Evolutionary conservation across 2,888 invertebrate genomes (phyloP).

Genomic region (Watsonalla cultraria): DNA sequence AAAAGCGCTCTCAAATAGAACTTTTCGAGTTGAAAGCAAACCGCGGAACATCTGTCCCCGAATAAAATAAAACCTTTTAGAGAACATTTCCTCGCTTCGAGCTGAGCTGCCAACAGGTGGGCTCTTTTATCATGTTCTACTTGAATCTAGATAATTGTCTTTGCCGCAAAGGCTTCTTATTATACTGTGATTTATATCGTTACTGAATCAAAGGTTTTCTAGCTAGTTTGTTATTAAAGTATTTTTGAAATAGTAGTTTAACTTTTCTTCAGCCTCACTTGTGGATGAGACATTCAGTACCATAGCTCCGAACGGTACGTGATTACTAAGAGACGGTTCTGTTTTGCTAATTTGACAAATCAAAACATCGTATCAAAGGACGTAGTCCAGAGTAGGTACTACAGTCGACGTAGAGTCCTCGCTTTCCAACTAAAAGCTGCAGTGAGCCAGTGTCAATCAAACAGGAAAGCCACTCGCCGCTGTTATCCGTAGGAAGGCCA

Average conservation of each 20-base stretch:
- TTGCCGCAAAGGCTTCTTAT: too few relatives aligned
- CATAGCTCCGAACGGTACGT: too few relatives aligned
- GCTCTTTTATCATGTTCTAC: constrained; percentile 55
- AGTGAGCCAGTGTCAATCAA: constrained; percentile 48
- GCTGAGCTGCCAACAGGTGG: constrained; percentile 66
- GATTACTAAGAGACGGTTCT: too few relatives aligned
- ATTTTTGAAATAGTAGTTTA: too few relatives aligned
- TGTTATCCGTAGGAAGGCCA: constrained; percentile 32
- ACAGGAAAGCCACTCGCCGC: constrained; percentile 39
- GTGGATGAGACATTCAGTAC: too few relatives aligned
- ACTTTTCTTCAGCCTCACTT: too few relatives aligned
- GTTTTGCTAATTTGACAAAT: too few relatives aligned
- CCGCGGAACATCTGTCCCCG: constrained; percentile 58
- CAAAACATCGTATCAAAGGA: constrained; percentile 18
- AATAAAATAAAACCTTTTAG: constrained; percentile 65
- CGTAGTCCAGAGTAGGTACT: constrained; percentile 16
- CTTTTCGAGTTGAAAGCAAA: constrained; percentile 49
- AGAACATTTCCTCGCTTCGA: constrained; percentile 34
- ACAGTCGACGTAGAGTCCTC: constrained; percentile 20
- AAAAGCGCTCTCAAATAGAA: constrained; percentile 51
- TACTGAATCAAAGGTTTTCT: too few relatives aligned
- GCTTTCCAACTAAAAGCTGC: constrained; percentile 36
- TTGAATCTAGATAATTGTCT: too few relatives aligned
- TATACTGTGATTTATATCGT: too few relatives aligned
- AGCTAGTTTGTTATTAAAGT: too few relatives aligned